These are phyloP conservation scores for Megaptera novaeangliae DNA, from an alignment of 2,113 vertebrate genomes.

Conservation along the genomic window DNA sequence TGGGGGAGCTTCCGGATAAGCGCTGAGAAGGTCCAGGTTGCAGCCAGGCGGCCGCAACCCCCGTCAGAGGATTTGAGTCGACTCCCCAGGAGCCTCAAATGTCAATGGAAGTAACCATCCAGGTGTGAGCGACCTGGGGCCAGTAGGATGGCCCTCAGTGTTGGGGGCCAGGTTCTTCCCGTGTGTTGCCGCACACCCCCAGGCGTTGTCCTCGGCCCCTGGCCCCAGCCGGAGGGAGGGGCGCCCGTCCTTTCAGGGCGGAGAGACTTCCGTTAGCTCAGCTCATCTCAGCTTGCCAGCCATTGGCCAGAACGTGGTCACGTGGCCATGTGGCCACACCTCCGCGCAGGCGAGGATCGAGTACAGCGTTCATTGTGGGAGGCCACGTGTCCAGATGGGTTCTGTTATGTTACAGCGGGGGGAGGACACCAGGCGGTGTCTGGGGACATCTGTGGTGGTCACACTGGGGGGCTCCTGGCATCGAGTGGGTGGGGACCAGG, in stretches of 20 bases:
- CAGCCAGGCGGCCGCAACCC: fast-evolving
- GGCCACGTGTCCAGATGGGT: neutral
- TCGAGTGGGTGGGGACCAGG: neutral
- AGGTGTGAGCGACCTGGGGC: neutral
- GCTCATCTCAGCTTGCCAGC: too few species aligned
- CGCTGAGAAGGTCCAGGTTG: neutral
- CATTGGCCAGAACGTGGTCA: fast-evolving
- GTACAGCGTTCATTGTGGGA: neutral
- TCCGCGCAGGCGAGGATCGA: neutral
- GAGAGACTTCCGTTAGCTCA: neutral
- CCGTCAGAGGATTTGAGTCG: neutral
- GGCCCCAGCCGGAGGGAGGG: too few species aligned
- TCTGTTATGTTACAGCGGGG: neutral
- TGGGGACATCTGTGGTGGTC: neutral
- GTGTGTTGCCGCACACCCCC: fast-evolving
- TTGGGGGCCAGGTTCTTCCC: neutral
- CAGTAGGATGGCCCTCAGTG: neutral
- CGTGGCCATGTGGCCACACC: fast-evolving
- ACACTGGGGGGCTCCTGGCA: neutral
- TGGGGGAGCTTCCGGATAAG: neutral
- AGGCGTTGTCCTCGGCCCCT: fast-evolving
- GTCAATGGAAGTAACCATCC: neutral
- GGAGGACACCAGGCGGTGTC: neutral
- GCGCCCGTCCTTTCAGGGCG: neutral
- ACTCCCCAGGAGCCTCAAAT: neutral